Base-by-base conservation (phyloP, 2,888 invertebrate species). In the Drosophila quasianomalipes region DNA sequence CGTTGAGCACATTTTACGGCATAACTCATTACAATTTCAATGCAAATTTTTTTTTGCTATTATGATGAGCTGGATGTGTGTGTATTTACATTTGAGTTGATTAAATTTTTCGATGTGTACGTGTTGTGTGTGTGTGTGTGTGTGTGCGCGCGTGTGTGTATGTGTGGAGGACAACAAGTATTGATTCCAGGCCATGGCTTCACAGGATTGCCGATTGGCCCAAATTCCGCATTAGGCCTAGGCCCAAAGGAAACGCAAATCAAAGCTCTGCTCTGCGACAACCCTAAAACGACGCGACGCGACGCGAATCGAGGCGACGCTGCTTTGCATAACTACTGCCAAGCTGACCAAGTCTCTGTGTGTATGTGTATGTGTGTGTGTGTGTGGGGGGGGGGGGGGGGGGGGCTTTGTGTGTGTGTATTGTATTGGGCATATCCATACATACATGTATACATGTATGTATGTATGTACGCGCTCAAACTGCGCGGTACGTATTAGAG, bases 11-110 rank as follows among this genome's bases (percentile, higher is more conserved):
- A 81, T 83, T 83, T 81, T 62, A 81, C 71, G 81, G 76, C 89
- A 89, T 85, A 85, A 78, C 85, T 87, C 90, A 85, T 87, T 71
- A 87, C 85, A 82, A 89, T 85, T 85, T 82, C 85, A 82, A 85
- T 85, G 85, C 90, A 89, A 85, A 89, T 87, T 84, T 82, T 67
- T 67, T 79, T 37, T 37, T 66, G 57, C 73, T 69, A 76, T 80
- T 71, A 71, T 55, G 33, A 63, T 33, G 54, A n/a, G 55, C 26
- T 55, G 61, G 19, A 39, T 28, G 47, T 49, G 59, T 61, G 59
- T 63, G 74, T 85, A 79, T 82, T 79, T 79, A 79, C 85, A 89
- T 84, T 85, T 85, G 72, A 85, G 85, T 78, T 88, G 88, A 85
- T 85, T 85, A 89, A 67, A 87, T 82, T 85, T 85, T 30, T 85